Percentiles rank a stretch among this genome's conserved stretches.
Evolutionary conservation across 2,888 invertebrate species (phyloP).

Genomic region (Hypolimnas misippus): DNA sequence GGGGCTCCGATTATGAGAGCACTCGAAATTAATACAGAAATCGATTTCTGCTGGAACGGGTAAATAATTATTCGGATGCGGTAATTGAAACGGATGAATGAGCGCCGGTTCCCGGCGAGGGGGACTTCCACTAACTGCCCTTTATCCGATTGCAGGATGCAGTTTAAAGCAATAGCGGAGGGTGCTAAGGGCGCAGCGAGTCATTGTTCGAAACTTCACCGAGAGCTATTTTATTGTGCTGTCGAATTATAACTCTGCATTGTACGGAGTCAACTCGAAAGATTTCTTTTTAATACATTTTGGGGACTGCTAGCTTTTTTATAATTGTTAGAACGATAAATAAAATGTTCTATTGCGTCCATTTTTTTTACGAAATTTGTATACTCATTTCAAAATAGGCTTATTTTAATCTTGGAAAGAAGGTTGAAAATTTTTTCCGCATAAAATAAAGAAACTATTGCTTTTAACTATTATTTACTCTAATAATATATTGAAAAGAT

Average conservation of each 20-base stretch:
- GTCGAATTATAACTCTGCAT: constrained; percentile 23
- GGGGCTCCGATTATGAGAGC: constrained; percentile 35
- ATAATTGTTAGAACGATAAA: constrained; percentile 16
- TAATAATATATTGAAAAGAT: too few species aligned
- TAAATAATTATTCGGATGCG: constrained; percentile 44
- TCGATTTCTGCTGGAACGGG: constrained; percentile 41
- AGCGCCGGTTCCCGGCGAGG: constrained; percentile 32
- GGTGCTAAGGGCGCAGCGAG: constrained; percentile 27
- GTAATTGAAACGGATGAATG: constrained; percentile 43
- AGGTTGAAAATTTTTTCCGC: too few species aligned
- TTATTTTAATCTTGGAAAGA: too few species aligned
- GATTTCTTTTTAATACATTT: constrained; percentile 16
- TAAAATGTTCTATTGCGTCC: constrained; percentile 9
- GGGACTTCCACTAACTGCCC: constrained; percentile 33
- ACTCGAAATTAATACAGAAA: constrained; percentile 39
- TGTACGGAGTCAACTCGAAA: neutral
- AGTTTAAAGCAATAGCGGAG: constrained; percentile 30
- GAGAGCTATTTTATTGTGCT: constrained; percentile 19
- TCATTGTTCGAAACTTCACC: constrained; percentile 22
- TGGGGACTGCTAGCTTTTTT: constrained; percentile 15
- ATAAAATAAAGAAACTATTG: too few species aligned
- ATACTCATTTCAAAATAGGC: neutral
- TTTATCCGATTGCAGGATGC: constrained; percentile 40
- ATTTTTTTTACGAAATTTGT: neutral
- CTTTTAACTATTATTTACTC: too few species aligned